Evolutionary conservation across 2,113 vertebrate genomes (phyloP), one percentile per base, ranked within the genome.

Genomic region (Bolborhynchus lineola): DNA sequence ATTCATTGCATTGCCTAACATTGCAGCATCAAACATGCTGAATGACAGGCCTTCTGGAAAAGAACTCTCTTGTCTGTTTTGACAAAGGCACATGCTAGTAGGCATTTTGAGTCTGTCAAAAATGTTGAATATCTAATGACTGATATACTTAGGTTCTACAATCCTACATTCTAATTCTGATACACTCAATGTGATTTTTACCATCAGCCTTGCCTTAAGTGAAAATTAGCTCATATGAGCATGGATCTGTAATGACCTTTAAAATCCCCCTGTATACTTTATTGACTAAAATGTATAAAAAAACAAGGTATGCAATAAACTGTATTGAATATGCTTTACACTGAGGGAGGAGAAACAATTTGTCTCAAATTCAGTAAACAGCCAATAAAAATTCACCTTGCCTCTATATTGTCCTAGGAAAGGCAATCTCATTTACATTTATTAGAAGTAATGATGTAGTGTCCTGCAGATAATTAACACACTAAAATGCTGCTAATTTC

Each of bases 401-500:
- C 95, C 92, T 97, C 86, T 97, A 86, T 98, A 97, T 97, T 98
- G 96, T 98, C 98, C 97, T 98, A 97, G 96, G 97, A 98, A 97
- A 98, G 94, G 92, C 92, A 96, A 96, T 98, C 97, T 98, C 98
- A 98, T 98, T 98, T 98, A 97, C 97, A 98, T 98, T 98, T 98
- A 98, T 98, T 98, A 98, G 97, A 98, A 98, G 96, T 98, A 98
- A 98, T 98, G 98, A 98, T 97, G 97, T 98, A 98, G 97, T 98
- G 98, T 98, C 98, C 98, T 98, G 96, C 74, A 98, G 98, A 98
- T 98, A 98, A 98, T 98, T 98, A 98, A 98, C 98, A 98, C 98
- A 98, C 97, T 98, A 98, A 98, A 98, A 98, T 98, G 98, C 98
- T 98, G 98, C 98, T 99, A 99, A 99, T 99, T 99, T 98, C 98